These are phyloP conservation scores for Synergus gifuensis DNA, from an alignment of 2,888 invertebrate species.

Conservation along the genomic window DNA sequence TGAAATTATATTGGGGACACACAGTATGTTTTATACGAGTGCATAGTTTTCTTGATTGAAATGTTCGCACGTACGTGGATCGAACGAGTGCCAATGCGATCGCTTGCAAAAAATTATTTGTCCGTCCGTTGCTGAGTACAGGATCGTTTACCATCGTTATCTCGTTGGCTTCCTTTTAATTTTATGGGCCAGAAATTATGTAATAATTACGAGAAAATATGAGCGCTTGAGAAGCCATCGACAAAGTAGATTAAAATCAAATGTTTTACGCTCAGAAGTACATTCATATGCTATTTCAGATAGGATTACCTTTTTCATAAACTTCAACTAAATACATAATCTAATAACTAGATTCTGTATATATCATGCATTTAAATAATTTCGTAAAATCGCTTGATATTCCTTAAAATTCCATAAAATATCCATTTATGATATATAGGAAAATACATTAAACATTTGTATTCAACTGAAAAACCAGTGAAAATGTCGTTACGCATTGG, in stretches of 20 bases:
- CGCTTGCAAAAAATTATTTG: constrained; percentile 2
- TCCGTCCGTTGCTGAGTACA: background rate
- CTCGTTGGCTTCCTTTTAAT: constrained; percentile 23
- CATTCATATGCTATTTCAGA: background rate
- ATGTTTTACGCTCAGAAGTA: constrained; percentile 16
- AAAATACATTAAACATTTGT: background rate
- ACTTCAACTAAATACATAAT: background rate
- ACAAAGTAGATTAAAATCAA: constrained; percentile 4
- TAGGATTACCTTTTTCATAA: constrained; percentile 2
- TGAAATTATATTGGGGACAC: background rate
- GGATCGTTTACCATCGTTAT: constrained; percentile 31
- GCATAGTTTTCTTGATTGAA: background rate
- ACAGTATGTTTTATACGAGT: background rate
- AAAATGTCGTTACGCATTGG: constrained; percentile 13
- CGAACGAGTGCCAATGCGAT: constrained; percentile 11
- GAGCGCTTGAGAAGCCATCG: constrained; percentile 8
- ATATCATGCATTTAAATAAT: no score
- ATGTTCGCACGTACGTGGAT: constrained; percentile 7
- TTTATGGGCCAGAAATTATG: constrained; percentile 22
- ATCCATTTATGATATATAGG: no score
- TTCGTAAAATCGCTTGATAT: no score
- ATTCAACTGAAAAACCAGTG: background rate
- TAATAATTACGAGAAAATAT: constrained; percentile 25
- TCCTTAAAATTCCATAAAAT: no score
- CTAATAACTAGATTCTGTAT: no score